phyloP scores from a whole-genome alignment of 2,797 vertebrate species.

The Enteromius thamalakanensis region DNA sequence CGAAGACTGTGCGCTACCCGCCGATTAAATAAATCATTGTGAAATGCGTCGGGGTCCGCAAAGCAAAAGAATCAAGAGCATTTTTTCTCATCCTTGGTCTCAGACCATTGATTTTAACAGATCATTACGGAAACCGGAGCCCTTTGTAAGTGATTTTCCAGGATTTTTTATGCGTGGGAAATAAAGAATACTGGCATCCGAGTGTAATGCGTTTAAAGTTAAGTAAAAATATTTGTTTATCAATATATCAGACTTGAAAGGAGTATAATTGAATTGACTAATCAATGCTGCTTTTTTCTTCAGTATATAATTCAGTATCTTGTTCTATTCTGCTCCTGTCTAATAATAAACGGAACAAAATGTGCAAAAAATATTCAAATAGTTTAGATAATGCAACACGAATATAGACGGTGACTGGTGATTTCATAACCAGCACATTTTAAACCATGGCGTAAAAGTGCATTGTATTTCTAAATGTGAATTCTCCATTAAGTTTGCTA shows the following conservation, averaged over 20 bases:
- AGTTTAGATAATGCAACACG: neutral
- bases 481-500: constrained; percentile 47
- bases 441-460: constrained; percentile 56
- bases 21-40: constrained; percentile 52
- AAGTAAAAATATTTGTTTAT: constrained; percentile 48
- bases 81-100: constrained; percentile 44
- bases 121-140: constrained; percentile 31
- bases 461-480: neutral
- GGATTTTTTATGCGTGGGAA: constrained; percentile 38
- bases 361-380: neutral
- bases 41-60: constrained; percentile 37
- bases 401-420: neutral
- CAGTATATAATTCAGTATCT: constrained; percentile 23
- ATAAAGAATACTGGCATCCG: constrained; percentile 44
- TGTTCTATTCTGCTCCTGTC: neutral
- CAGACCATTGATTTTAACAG: constrained; percentile 57
- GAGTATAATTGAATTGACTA: constrained; percentile 47
- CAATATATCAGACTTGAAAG: constrained; percentile 45
- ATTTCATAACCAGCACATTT: constrained; percentile 17
- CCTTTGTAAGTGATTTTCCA: constrained; percentile 42
- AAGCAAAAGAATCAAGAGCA: constrained; percentile 42
- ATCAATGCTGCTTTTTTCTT: constrained; percentile 47
- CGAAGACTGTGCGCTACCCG: constrained; percentile 40
- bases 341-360: constrained; percentile 27
- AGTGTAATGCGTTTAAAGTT: constrained; percentile 45